Evolutionary conservation across 92 coral and sea anemone species (phyloP).

Genomic region (Porites evermanni): DNA sequence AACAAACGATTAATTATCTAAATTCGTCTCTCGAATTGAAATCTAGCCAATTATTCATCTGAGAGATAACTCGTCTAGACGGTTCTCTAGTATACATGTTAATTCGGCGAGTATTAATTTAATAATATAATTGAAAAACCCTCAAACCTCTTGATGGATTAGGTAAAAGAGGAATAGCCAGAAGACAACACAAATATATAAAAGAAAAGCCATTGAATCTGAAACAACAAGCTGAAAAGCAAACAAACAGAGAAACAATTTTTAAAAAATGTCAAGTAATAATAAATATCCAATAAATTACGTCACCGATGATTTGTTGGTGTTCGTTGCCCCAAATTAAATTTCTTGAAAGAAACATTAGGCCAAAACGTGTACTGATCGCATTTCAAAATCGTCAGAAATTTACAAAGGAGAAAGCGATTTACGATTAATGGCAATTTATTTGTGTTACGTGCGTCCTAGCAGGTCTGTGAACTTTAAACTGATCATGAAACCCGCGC

Average conservation of each 20-base stretch:
- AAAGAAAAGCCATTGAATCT: constrained; percentile 96
- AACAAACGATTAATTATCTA: no score
- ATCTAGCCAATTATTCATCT: no score
- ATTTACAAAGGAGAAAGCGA: not conserved
- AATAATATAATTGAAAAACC: not conserved
- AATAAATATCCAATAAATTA: constrained; percentile 33
- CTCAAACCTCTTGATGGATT: constrained; percentile 77
- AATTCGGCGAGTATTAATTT: no score
- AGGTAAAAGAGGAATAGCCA: constrained; percentile 93
- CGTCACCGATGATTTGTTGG: constrained; percentile 19
- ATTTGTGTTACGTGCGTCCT: no score
- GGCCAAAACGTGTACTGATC: not conserved
- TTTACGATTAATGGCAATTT: not conserved
- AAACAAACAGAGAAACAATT: not conserved
- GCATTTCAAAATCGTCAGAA: not conserved
- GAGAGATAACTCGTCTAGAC: no score
- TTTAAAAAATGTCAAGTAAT: not conserved
- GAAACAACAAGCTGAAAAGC: constrained; percentile 82
- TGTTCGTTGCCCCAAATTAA: not conserved
- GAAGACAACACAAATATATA: constrained; percentile 89
- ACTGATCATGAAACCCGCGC: no score
- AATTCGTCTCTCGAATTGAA: no score
- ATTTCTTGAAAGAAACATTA: constrained; percentile 6
- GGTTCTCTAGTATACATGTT: no score
- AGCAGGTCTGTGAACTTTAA: no score